These are phyloP conservation scores for Eremophila alpestris DNA, from an alignment of 2,797 vertebrate species.

Conservation along the genomic window DNA sequence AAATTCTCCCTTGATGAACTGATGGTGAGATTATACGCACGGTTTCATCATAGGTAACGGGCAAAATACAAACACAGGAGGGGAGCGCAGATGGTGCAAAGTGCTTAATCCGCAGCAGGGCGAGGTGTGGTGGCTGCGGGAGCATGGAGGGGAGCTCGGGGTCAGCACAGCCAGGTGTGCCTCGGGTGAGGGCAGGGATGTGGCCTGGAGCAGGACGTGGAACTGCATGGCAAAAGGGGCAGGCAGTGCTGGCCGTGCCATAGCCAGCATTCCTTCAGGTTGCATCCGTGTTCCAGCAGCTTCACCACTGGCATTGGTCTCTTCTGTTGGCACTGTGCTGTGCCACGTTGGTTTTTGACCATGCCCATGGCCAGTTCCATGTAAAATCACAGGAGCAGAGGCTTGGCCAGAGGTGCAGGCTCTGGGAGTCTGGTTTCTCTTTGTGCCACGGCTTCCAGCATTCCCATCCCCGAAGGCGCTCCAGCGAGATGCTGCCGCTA, in stretches of 20 bases:
- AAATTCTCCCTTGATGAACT: conserved; percentile 42
- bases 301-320: rapidly evolving
- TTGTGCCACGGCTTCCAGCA: background rate
- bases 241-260: rapidly evolving
- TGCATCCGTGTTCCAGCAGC: rapidly evolving
- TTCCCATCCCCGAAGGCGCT: background rate
- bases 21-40: background rate
- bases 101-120: background rate
- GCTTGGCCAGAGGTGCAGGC: background rate
- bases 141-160: background rate
- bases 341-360: background rate
- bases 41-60: background rate
- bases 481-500: background rate
- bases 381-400: background rate
- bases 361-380: background rate
- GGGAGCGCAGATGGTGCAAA: background rate
- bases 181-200: background rate
- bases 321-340: background rate
- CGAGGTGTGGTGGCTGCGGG: rapidly evolving
- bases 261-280: rapidly evolving
- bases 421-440: background rate
- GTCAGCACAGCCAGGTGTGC: rapidly evolving
- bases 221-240: rapidly evolving
- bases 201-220: rapidly evolving
- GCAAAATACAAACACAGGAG: background rate